phyloP scores from a whole-genome alignment of 2,888 invertebrate genomes.

The Protula sp. region DNA sequence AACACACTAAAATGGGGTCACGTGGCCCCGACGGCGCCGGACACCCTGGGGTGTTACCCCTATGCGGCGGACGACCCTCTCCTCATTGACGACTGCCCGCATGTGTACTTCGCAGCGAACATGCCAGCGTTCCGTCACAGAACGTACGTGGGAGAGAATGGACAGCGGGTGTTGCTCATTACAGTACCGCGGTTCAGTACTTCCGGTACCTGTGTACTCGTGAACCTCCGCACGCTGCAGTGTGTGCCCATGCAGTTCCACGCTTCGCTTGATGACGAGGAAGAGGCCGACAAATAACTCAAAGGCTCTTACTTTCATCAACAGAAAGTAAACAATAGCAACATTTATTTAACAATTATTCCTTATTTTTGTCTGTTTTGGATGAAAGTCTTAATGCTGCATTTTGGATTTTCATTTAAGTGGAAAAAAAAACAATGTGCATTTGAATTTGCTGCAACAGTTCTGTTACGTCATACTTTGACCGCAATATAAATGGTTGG shows the following conservation, averaged over 20 bases:
- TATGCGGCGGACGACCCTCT: constrained; percentile 81
- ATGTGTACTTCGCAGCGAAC: constrained; percentile 84
- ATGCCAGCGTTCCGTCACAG: constrained; percentile 54
- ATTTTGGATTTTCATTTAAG: too few relatives aligned
- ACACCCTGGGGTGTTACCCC: constrained; percentile 77
- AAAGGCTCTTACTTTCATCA: too few relatives aligned
- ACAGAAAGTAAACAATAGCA: too few relatives aligned
- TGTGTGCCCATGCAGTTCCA: constrained; percentile 56
- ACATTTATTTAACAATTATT: too few relatives aligned
- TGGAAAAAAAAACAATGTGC: too few relatives aligned
- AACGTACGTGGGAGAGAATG: constrained; percentile 53
- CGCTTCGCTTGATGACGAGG: constrained; percentile 24
- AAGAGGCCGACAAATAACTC: too few relatives aligned
- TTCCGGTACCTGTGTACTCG: constrained; percentile 68
- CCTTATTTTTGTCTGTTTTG: too few relatives aligned
- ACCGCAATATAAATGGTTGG: too few relatives aligned
- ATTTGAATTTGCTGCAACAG: too few relatives aligned
- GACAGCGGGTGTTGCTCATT: constrained; percentile 68
- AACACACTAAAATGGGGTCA: constrained; percentile 81
- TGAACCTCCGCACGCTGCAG: constrained; percentile 73
- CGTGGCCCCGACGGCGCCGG: constrained; percentile 87
- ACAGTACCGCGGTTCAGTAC: constrained; percentile 75
- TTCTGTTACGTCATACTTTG: too few relatives aligned
- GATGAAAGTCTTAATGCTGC: too few relatives aligned
- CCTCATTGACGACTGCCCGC: constrained; percentile 70